Base-by-base conservation (phyloP, 2,797 vertebrate genomes). In the Bradypus variegatus region DNA sequence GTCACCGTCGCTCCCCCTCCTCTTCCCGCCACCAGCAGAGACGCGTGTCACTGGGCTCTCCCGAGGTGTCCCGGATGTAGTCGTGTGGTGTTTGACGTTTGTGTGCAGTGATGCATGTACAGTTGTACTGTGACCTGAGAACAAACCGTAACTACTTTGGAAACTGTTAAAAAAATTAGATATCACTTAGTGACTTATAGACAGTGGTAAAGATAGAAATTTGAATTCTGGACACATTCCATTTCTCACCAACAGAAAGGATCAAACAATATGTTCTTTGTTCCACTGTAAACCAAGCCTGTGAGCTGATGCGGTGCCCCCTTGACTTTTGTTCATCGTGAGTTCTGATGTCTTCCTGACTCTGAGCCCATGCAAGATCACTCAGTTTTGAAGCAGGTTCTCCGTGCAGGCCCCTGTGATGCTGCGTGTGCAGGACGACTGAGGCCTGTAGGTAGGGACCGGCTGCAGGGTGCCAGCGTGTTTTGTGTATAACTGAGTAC, bases 51-150 rank as follows among this genome's bases (percentile, higher is more conserved):
- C 31, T 41, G 55, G 82, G 62, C 76, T 50, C 0, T 65, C 82
- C 76, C n/a, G 31, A 29, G 36, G 83, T 29, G 33, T 60, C 88
- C 3, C 53, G 86, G 67, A 81, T 33, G 2, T 14, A 21, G 0
- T n/a, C 2, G 1, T 38, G 25, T 38, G 0, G 5, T 53, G 67
- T 91, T 23, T 80, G 85, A 65, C 83, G 2, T 86, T 67, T 36
- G 87, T 92, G 82, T 86, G n/a, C n/a, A 89, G 91, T 91, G 27
- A 75, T 80, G 94, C 95, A 93, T 95, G 95, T 92, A 2, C 1
- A 55, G 72, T 23, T 64, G 36, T 76, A 0, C 86, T 76, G 70
- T 92, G 78, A 27, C 82, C 87, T 86, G 67, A 90, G 93, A 80
- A 78, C 70, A 91, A 60, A 41, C 67, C 33, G 1, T 86, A 60